Base-by-base conservation (phyloP, 2,797 vertebrate species). In the Tarsius wallacei region DNA sequence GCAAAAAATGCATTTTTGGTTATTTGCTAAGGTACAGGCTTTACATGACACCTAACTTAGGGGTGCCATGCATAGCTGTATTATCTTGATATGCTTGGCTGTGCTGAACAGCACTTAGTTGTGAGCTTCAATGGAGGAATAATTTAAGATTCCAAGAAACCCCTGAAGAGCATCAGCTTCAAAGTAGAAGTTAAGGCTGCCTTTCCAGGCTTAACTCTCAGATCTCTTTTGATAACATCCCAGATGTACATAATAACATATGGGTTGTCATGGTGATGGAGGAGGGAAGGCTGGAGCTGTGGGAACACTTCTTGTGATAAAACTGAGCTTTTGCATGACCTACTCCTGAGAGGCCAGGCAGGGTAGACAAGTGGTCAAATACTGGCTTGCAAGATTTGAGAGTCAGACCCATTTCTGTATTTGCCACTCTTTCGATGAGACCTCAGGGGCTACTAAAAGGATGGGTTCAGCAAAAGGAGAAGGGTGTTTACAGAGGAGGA, bases 211-310 rank as follows among this genome's bases (percentile, higher is more conserved):
- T 59, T 17, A 7, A 19, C 6, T 4, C 28, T 42, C 33, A 4
- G 2, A 5, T 1, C 53, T 55, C 88, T 66, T 28, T 9, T n/a
- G 55, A 36, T 47, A 21, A 33, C 12, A 51, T 33, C 49, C 87
- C 36, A 13, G n/a, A 70, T 2, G 53, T 0, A 0, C 4, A 22
- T 7, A n/a, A 17, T 0, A 12, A 7, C 22, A 4, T 0, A 0
- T 0, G 31, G 13, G 68, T 15, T 71, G 61, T 26, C 89, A 53
- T 19, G 63, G 78, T 5, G n/a, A 94, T 0, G 7, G 86, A 73
- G 19, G 36, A 61, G n/a, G 24, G 21, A 16, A 5, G 9, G 33
- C 17, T 7, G 1, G n/a, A 51, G 8, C 5, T 59, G 3, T 0
- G 36, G 53, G 31, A 53, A 3, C 53, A 70, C 71, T 22, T n/a